Percentiles rank a stretch among this genome's conserved stretches.
Evolutionary conservation across 2,797 vertebrate species (phyloP).

Genomic region (Gobionotothen gibberifrons): DNA sequence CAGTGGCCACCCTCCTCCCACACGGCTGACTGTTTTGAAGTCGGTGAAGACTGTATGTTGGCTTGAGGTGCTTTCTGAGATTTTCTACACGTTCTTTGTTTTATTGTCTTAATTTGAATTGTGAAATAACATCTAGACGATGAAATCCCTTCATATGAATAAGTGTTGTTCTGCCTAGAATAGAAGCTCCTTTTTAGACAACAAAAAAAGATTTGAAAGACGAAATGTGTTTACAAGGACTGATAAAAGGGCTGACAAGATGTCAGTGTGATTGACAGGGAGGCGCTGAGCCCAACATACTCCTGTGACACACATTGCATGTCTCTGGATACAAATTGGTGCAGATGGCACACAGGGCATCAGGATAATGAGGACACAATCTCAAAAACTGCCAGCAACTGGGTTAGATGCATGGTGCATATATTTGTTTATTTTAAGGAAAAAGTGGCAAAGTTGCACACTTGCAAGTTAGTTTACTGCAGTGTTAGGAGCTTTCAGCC

Average conservation of each 20-base stretch:
- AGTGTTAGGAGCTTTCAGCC: slow-evolving; percentile 27
- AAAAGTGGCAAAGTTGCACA: slow-evolving; percentile 35
- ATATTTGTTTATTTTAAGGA: slow-evolving; percentile 24
- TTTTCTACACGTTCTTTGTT: too few species aligned
- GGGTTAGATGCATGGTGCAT: background rate
- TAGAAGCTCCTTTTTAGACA: background rate
- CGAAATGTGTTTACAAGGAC: slow-evolving; percentile 9
- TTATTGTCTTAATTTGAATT: too few species aligned
- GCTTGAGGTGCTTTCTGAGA: too few species aligned
- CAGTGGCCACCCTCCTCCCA: slow-evolving; percentile 40
- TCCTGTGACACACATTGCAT: slow-evolving; percentile 8
- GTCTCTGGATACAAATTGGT: slow-evolving; percentile 24
- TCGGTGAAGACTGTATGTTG: background rate
- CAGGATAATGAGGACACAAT: slow-evolving; percentile 50
- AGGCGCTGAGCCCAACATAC: background rate
- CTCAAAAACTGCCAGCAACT: background rate
- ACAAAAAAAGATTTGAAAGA: background rate
- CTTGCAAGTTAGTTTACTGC: slow-evolving; percentile 32
- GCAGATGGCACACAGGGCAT: slow-evolving; percentile 26
- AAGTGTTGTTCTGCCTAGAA: background rate
- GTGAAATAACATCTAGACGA: too few species aligned
- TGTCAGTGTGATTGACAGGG: slow-evolving; percentile 44
- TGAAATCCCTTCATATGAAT: too few species aligned
- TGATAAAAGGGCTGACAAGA: slow-evolving; percentile 21
- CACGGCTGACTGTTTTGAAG: slow-evolving; percentile 21